Evolutionary conservation across 2,888 invertebrate species (phyloP), one percentile per base, ranked within the genome.

Genomic region (Oscheius sp.): DNA sequence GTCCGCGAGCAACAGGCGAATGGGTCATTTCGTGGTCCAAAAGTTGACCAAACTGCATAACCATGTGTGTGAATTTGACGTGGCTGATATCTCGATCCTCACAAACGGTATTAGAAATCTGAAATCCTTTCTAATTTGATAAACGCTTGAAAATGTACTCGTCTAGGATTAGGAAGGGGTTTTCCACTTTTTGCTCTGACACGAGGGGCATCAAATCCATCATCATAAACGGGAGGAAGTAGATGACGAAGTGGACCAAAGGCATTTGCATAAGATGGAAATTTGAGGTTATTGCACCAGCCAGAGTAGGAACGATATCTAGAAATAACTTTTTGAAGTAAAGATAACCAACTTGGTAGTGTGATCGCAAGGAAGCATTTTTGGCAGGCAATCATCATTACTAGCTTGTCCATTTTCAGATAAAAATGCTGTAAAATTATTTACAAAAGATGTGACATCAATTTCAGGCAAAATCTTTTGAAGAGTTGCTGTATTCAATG

Each of bases 21-120:
- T 85, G 85, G 0, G 85, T 85, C 70, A 85, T 68, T 65, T 85
- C 95, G 88, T 95, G 95, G 87, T 95, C 95, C 15, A 95, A 87
- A 83, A 96, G 91, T 87, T 96, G 95, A 0, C 95, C 95, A 84
- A 92, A 95, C 89, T 95, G 95, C 96, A 96, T 96, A 53, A 93
- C 82, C 86, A 86, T 86, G 61, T 86, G 86, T 6, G 86, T 84
- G 77, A 82, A 86, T 53, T 84, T 83, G 25, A 81, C 78, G 70
- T 86, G 86, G 6, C 76, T 76, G 5, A 82, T 61, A 46, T 78
- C 79, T 17, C 72, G 65, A 58, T 84, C 84, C 29, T 81, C 77
- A 65, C 87, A 86, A 15, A 86, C 81, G 2, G 78, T 71, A 71
- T 87, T 86, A 15, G 84, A 86, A 17, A 86, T 79, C 31, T 74